Conservation (phyloP, 2,797 vertebrate genomes). For the Alosa sapidissima region DNA sequence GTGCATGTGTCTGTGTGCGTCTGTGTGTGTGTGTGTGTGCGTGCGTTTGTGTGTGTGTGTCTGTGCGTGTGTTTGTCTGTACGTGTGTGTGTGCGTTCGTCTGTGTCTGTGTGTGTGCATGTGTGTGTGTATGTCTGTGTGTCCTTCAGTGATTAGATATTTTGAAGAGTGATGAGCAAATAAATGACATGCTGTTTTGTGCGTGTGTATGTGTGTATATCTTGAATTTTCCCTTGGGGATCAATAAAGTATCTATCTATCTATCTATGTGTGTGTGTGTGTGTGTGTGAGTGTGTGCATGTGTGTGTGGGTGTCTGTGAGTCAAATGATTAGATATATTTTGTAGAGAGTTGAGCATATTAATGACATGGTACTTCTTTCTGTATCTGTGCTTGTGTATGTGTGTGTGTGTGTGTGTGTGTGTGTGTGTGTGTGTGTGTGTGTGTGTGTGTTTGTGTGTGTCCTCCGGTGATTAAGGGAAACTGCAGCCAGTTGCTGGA, state of each 20-base stretch:
- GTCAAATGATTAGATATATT: not conserved
- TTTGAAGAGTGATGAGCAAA: too few species aligned
- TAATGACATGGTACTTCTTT: not conserved
- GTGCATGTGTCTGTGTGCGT: too few species aligned
- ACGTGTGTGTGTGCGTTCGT: too few species aligned
- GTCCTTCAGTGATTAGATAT: too few species aligned
- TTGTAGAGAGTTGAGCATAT: constrained; percentile 1
- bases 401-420: constrained; percentile 1
- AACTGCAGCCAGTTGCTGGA: constrained; percentile 51
- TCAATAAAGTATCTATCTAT: not conserved
- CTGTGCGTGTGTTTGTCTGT: not conserved
- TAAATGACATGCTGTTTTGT: too few species aligned
- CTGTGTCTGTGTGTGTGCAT: not conserved
- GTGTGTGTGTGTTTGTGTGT: constrained; percentile 33
- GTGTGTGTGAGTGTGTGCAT: constrained; percentile 30
- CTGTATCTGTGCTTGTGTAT: constrained; percentile 11
- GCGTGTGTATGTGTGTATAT: constrained; percentile 34
- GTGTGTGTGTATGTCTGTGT: not conserved
- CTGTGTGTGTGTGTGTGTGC: too few species aligned
- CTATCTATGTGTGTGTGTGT: constrained; percentile 30
- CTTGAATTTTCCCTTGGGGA: too few species aligned
- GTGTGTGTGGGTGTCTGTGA: constrained; percentile 1
- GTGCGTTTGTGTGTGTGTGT: too few species aligned
- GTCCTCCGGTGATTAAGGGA: constrained; percentile 40
- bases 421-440: constrained; percentile 19